Conservation (phyloP, 2,797 vertebrate species). For the Cuniculus paca region DNA sequence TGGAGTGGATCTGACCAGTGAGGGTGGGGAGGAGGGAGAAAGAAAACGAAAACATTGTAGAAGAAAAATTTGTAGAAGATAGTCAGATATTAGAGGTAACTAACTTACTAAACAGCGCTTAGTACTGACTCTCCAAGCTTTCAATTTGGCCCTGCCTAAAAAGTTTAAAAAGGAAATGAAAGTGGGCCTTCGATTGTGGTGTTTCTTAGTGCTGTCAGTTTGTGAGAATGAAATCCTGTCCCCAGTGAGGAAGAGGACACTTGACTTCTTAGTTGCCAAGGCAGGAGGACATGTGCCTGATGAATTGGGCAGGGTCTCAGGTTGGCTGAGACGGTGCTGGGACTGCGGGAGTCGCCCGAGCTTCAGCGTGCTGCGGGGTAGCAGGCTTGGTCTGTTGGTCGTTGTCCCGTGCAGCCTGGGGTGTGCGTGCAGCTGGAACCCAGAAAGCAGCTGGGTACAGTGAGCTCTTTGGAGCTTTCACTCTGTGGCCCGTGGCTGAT, state of each 20-base stretch:
- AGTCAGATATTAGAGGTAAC: not conserved
- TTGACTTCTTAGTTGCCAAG: conserved; percentile 24
- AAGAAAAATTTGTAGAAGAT: not conserved
- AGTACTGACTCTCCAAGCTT: not conserved
- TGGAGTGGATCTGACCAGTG: not conserved
- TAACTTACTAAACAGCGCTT: not conserved
- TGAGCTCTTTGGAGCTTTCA: conserved; percentile 19
- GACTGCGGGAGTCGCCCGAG: not conserved
- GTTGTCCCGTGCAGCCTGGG: not conserved
- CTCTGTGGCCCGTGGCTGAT: not conserved
- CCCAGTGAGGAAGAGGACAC: not conserved
- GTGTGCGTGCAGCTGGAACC: not conserved
- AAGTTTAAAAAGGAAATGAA: not conserved
- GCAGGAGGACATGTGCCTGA: not conserved
- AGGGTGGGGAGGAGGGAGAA: not conserved
- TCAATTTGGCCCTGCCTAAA: no score
- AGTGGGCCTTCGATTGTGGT: not conserved
- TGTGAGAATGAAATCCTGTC: conserved; percentile 41
- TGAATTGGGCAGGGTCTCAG: not conserved
- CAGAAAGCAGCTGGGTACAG: not conserved
- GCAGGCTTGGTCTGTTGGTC: not conserved
- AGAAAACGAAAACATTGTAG: not conserved
- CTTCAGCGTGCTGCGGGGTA: not conserved
- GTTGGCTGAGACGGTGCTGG: conserved; percentile 7
- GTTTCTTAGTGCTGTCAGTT: not conserved